Evolutionary conservation across 2,797 vertebrate species (phyloP).

Genomic region (Graptemys geographica): DNA sequence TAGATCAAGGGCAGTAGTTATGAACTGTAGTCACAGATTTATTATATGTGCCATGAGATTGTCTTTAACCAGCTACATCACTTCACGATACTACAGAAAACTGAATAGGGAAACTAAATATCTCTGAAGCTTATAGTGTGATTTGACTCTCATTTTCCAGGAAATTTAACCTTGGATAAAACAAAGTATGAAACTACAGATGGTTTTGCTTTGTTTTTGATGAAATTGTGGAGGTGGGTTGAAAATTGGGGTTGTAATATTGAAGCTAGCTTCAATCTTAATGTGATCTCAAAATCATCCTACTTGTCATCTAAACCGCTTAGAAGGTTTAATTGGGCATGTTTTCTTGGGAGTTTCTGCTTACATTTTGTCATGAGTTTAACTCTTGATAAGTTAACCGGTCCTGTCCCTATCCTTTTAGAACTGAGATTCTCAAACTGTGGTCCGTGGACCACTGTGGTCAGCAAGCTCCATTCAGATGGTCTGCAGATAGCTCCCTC

Average conservation of each 20-base stretch:
- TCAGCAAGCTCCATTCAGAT: no score
- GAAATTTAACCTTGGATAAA: neutral
- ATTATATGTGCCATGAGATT: neutral
- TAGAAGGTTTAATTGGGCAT: neutral
- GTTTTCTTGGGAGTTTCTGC: neutral
- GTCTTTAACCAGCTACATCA: neutral
- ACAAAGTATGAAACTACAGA: neutral
- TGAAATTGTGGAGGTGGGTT: neutral
- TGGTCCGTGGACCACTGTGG: no score
- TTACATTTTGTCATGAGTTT: neutral
- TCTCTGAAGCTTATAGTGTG: fast-evolving
- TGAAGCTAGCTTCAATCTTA: neutral
- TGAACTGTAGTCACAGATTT: neutral
- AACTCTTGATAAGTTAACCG: neutral
- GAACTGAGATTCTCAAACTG: no score
- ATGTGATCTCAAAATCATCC: neutral
- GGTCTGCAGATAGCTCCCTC: no score
- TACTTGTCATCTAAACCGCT: neutral
- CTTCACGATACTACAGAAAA: neutral
- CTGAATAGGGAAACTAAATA: neutral
- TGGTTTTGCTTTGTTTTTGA: neutral
- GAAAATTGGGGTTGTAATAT: neutral
- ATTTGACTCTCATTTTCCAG: neutral
- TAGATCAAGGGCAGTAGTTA: neutral
- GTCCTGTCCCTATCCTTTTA: neutral